Evolutionary conservation across 2,113 vertebrate genomes (phyloP), one percentile per base, ranked within the genome.

Genomic region (Chaetura pelagica): DNA sequence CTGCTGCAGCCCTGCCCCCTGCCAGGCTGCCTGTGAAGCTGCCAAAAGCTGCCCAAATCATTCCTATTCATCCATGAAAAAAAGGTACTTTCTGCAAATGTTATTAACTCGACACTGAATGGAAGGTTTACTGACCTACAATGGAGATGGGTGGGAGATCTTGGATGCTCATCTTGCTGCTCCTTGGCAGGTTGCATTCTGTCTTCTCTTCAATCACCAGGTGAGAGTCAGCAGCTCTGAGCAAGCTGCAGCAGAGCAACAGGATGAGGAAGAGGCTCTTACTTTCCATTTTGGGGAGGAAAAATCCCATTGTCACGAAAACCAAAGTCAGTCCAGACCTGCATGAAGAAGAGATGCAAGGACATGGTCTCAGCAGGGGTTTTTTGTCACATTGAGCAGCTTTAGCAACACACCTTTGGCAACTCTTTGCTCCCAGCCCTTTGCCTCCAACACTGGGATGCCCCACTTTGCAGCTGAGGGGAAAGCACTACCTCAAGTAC

Each of bases 81-180:
- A n/a, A n/a, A n/a, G n/a, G n/a, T n/a, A n/a, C 62, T 55, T 83
- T 29, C 71, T 87, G n/a, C 21, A 62, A 44, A 32, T 40, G 18
- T 18, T 10, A 10, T 20, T 38, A 10, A 29, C 48, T 42, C 58
- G 55, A 24, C 82, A 40, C 29, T 0, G 0, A 86, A 42, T 4
- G 21, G 59, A 19, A 38, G 35, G 10, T 79, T 86, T 91, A 97
- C 98, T 98, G n/a, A 98, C 98, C 98, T 91, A 97, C 93, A 7
- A 98, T 98, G 52, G 98, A 98, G 96, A 98, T 97, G 23, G 97
- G 93, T 34, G 97, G 95, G 30, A 97, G 96, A 52, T 97, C 98
- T 24, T 94, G 44, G 10, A 97, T 64, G 14, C 93, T 90, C 81
- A 90, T 75, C 62, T 92, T 97, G 83, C 80, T 97, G 67, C 89